Conservation (phyloP, 2,888 invertebrate genomes). For the Lithophane leautieri region DNA sequence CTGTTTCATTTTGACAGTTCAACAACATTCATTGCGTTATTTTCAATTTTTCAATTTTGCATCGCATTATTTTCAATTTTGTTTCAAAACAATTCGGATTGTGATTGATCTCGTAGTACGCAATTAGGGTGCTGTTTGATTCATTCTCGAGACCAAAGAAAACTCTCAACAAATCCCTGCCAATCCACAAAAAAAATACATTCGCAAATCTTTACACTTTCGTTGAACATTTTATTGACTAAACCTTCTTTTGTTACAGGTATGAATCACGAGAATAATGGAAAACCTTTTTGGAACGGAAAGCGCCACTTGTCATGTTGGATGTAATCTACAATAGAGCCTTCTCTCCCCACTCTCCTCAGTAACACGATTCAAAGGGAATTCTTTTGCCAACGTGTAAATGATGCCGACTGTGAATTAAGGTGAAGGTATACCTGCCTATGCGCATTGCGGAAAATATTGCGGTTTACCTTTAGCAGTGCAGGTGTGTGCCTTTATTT, state of each 20-base stretch:
- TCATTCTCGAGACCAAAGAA: neutral
- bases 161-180: neutral
- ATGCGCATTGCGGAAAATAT: constrained; percentile 49
- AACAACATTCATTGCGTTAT: too few species aligned
- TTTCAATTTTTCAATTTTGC: too few species aligned
- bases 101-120: too few species aligned
- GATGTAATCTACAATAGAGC: constrained; percentile 51
- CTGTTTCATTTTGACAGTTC: too few species aligned
- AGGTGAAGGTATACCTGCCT: neutral
- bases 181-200: constrained; percentile 22
- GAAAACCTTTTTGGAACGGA: constrained; percentile 58
- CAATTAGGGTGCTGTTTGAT: too few species aligned
- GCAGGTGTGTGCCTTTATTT: neutral
- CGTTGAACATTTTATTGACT: constrained; percentile 51
- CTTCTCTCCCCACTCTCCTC: neutral
- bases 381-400: constrained; percentile 39
- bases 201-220: constrained; percentile 7
- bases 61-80: too few species aligned
- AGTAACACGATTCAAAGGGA: constrained; percentile 30
- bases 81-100: too few species aligned
- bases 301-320: constrained; percentile 57
- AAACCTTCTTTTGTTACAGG: constrained; percentile 57
- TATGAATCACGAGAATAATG: constrained; percentile 54
- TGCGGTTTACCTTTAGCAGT: neutral
- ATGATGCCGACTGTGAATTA: constrained; percentile 16